These are phyloP conservation scores for Dendrolimus houi DNA, from an alignment of 2,888 invertebrate species.

Conservation along the genomic window DNA sequence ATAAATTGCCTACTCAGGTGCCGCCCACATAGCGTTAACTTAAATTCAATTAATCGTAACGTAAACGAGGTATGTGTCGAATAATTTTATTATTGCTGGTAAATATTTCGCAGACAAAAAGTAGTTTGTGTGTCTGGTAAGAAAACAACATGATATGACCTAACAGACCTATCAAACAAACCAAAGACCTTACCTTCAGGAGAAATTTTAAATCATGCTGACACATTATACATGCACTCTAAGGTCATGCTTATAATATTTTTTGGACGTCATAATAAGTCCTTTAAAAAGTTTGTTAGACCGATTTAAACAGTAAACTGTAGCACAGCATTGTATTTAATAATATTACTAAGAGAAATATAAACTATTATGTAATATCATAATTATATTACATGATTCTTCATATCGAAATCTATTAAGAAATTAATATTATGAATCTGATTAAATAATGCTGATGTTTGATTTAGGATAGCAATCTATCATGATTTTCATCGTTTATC, in stretches of 20 bases:
- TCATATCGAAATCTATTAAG: not conserved
- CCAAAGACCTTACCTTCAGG: slow-evolving; percentile 16
- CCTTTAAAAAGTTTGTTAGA: slow-evolving; percentile 17
- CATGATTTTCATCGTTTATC: too few relatives aligned
- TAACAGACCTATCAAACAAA: slow-evolving; percentile 7
- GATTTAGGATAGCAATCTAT: too few relatives aligned
- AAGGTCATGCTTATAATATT: slow-evolving; percentile 7
- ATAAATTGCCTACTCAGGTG: too few relatives aligned
- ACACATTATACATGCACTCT: slow-evolving; percentile 15
- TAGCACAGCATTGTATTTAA: slow-evolving; percentile 62
- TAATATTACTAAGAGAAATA: slow-evolving; percentile 17
- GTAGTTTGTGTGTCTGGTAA: not conserved
- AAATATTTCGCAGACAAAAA: too few relatives aligned
- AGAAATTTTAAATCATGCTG: slow-evolving; percentile 19
- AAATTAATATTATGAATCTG: not conserved
- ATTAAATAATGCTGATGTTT: too few relatives aligned
- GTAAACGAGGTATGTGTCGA: too few relatives aligned
- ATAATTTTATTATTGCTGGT: too few relatives aligned
- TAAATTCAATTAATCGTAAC: too few relatives aligned
- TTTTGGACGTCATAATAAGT: slow-evolving; percentile 18
- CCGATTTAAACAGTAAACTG: slow-evolving; percentile 23
- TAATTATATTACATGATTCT: not conserved
- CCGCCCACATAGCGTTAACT: too few relatives aligned
- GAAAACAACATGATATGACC: not conserved
- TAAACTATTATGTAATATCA: slow-evolving; percentile 8